These are phyloP conservation scores for Pluvialis apricaria DNA, from an alignment of 2,113 vertebrate species.

Conservation along the genomic window DNA sequence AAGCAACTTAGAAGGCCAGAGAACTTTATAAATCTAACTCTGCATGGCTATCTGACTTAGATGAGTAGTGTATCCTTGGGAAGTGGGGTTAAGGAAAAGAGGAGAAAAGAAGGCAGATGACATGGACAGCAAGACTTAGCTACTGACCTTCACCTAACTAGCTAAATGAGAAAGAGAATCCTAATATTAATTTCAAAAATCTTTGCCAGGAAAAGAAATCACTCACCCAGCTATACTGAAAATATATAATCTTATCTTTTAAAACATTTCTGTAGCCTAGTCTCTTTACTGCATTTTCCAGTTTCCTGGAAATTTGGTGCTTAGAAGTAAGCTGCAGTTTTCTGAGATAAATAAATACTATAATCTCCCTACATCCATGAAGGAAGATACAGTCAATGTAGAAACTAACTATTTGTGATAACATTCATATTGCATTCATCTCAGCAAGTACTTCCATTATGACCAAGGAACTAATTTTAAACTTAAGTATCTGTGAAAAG, in stretches of 20 bases:
- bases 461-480: neutral
- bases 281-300: neutral
- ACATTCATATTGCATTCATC: neutral
- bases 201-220: neutral
- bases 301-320: neutral
- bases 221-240: neutral
- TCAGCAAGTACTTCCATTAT: neutral
- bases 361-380: neutral
- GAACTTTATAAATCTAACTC: conserved; percentile 14
- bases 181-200: neutral
- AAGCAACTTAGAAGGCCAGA: conserved; percentile 42
- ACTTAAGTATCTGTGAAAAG: neutral
- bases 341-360: neutral
- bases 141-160: neutral
- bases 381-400: neutral
- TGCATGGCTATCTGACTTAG: neutral
- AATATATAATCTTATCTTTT: neutral
- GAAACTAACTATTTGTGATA: neutral
- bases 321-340: neutral
- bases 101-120: neutral
- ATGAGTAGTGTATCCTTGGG: neutral
- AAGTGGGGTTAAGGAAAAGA: neutral
- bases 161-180: neutral
- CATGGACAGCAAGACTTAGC: neutral
- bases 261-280: neutral